Evolutionary conservation across 2,113 vertebrate genomes (phyloP), one percentile per base, ranked within the genome.

Genomic region (Thalassoma bifasciatum): DNA sequence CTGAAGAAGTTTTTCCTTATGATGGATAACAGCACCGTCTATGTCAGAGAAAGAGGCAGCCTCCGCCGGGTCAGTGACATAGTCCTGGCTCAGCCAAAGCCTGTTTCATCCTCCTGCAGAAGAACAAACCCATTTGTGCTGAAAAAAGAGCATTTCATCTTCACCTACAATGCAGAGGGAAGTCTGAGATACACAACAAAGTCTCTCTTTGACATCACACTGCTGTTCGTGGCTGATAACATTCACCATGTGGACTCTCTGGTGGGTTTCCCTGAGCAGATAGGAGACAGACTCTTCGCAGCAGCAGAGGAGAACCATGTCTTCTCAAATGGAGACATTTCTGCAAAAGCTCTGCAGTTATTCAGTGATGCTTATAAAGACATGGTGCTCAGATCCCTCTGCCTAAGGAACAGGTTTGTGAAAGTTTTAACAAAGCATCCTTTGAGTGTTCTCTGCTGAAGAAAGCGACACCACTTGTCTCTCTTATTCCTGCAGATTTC

Each of bases 201-300:
- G 79, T 93, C 96, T 11, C 96, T 99, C 36, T 97, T 98, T 89
- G 94, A 95, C 86, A 90, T 98, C 0, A 93, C 94, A 4, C 85
- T 99, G 70, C 91, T 93, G 71, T 97, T 98, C 82, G 95, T 99
- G 42, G 96, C 96, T 37, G 95, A 96, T 86, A 97, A 98, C 12
- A 95, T 98, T 21, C 95, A 98, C 67, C 94, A 96, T 71, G 93
- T 99, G 56, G 98, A 99, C 79, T 99, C 97, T 0, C 88, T 99
- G 76, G 92, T 96, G 54, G 97, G 95, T 59, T 99, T 99, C 82
- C 98, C 97, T 2, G 98, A 99, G 67, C 97, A 98, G 92, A 95
- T 99, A 81, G 98, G 96, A 10, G 95, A 97, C 76, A 96, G 92
- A 80, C 94, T 99, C 5, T 99, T 99, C 66, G 93, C 94, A 56